These are phyloP conservation scores for Bos indicus DNA, from an alignment of 2,113 vertebrate species.

Conservation along the genomic window DNA sequence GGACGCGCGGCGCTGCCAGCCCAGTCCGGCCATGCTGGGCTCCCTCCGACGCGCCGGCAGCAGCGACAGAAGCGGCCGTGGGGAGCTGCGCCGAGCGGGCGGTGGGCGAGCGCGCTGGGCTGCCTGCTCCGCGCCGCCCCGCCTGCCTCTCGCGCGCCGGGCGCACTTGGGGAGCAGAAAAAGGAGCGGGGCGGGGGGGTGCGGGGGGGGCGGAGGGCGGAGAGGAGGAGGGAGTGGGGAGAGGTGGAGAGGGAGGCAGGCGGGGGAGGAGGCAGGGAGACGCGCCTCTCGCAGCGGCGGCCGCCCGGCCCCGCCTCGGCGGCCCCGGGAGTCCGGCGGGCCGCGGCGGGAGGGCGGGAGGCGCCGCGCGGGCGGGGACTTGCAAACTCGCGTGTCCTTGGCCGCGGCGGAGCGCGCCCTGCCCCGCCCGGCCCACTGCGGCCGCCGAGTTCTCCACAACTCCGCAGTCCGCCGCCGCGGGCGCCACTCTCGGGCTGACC, in stretches of 20 bases:
- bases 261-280: conserved; percentile 14
- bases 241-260: neutral
- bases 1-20: conserved; percentile 49
- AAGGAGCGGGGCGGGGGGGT: neutral
- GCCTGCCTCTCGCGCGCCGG: conserved; percentile 53
- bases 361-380: conserved; percentile 71
- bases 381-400: conserved; percentile 81
- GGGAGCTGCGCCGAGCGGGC: conserved; percentile 35
- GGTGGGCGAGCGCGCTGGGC: conserved; percentile 49
- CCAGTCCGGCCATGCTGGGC: conserved; percentile 55
- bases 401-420: conserved; percentile 72
- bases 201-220: neutral
- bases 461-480: conserved; percentile 79
- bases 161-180: conserved; percentile 64
- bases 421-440: conserved; percentile 80
- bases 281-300: conserved; percentile 74
- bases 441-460: conserved; percentile 80
- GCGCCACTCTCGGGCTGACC: conserved; percentile 72
- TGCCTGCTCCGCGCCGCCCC: conserved; percentile 49
- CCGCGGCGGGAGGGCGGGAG: conserved; percentile 64
- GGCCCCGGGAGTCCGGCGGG: conserved; percentile 66
- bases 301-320: conserved; percentile 69
- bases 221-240: neutral
- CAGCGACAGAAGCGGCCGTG: neutral
- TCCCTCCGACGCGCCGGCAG: conserved; percentile 45